Evolutionary conservation across 1,140 invertebrate species (phyloP).

Genomic region (Gonatopus flavifemur): DNA sequence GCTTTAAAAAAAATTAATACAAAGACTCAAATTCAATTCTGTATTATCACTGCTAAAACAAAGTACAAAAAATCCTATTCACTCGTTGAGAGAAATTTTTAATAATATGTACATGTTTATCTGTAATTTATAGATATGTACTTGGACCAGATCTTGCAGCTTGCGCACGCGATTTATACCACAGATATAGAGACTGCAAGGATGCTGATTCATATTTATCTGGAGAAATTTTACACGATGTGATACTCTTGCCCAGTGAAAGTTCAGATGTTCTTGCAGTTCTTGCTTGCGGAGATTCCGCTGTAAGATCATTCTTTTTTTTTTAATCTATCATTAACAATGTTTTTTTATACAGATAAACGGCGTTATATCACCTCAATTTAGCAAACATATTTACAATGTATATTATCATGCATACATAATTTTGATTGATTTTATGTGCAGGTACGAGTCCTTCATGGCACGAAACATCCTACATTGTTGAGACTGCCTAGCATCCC

Average conservation of each 20-base stretch:
- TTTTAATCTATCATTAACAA: slow-evolving; percentile 1
- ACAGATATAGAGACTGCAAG: slow-evolving; percentile 82
- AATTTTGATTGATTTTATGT: slow-evolving; percentile 9
- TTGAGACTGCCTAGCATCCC: slow-evolving; percentile 48
- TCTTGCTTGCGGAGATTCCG: slow-evolving; percentile 51
- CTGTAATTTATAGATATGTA: slow-evolving; percentile 64
- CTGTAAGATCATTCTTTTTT: slow-evolving; percentile 30
- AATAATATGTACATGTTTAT: slow-evolving; percentile 11
- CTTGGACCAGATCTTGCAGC: slow-evolving; percentile 78
- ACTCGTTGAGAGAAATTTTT: slow-evolving; percentile 2
- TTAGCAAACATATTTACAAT: neutral
- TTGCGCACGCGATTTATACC: slow-evolving; percentile 80
- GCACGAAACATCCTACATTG: slow-evolving; percentile 47
- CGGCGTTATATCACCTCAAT: neutral
- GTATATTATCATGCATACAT: neutral
- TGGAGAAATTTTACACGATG: slow-evolving; percentile 78
- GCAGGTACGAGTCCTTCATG: slow-evolving; percentile 50
- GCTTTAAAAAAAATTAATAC: too few species aligned
- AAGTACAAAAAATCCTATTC: too few species aligned
- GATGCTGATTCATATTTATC: slow-evolving; percentile 78
- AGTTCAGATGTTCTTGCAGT: slow-evolving; percentile 37
- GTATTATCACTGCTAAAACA: too few species aligned
- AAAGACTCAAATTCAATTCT: too few species aligned
- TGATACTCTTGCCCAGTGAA: slow-evolving; percentile 67
- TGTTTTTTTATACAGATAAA: neutral